Evolutionary conservation across 1,140 invertebrate species (phyloP), one percentile per base, ranked within the genome.

Genomic region (Radopholus similis): DNA sequence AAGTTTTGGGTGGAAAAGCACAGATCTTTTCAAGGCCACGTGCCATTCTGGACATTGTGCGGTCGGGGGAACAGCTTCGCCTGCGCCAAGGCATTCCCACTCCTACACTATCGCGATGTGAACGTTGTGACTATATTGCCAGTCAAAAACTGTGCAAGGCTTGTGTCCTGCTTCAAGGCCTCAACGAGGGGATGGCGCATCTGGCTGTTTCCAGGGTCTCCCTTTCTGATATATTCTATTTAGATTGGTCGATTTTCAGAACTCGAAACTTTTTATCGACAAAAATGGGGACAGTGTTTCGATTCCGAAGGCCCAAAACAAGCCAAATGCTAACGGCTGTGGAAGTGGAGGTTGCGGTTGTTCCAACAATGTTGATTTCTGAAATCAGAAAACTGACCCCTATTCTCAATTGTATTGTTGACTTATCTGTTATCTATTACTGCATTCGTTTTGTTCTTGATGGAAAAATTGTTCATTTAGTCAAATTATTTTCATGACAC

Each of bases 111-210:
- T 23, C 40, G 21, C 78, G 71, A 6, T 98, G 95, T 85, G 85
- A 84, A 18, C 86, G 90, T 60, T 99, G 95, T 85, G 90, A 91
- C 35, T 97, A 93, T 85, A 90, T 97, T 3, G 97, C 94, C 2
- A 96, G 93, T 77, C 93, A 97, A 84, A 87, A 89, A 75, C 87
- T 97, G 11, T 99, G 95, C 82, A 97, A 98, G 84, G 95, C 95
- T 0, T 99, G 95, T 84, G 87, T 94, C 2, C 85, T 99, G 55
- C 85, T 98, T 4, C 92, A 97, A 86, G 95, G 95, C 9, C 85
- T 99, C 0, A 97, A 81, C 42, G 76, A 74, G 0, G 67, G n/a
- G n/a, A n/a, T n/a, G n/a, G n/a, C n/a, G n/a, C n/a, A n/a, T n/a
- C n/a, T n/a, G n/a, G n/a, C n/a, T n/a, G n/a, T n/a, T n/a, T n/a